A percentile compares a stretch with the other conserved stretches of the same genome.
Conservation (phyloP, 2,888 invertebrate genomes). For the Falcaria lacertinaria region DNA sequence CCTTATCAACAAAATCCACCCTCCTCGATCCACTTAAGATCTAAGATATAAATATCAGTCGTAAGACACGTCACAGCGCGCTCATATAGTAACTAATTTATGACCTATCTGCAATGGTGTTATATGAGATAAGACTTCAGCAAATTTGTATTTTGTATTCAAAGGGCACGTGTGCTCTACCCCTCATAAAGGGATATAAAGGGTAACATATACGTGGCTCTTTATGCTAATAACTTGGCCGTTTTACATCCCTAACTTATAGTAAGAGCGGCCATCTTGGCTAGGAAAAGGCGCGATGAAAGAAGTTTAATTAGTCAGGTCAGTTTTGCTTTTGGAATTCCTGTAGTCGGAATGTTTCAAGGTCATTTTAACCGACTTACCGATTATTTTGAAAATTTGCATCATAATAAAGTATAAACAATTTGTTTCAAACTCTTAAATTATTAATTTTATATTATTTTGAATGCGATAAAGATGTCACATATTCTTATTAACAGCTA, state of each 20-base stretch:
- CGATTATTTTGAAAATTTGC: too few species aligned
- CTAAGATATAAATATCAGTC: background rate
- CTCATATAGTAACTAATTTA: background rate
- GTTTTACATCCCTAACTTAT: background rate
- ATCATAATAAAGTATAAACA: too few species aligned
- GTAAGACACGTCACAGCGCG: background rate
- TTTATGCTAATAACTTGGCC: slow-evolving; percentile 2
- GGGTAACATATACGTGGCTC: background rate
- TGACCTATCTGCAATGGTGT: slow-evolving; percentile 1
- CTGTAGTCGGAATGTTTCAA: too few species aligned
- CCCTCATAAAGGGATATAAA: background rate
- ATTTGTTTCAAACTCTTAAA: too few species aligned
- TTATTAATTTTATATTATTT: too few species aligned
- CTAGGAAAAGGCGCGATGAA: too few species aligned
- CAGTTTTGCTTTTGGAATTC: too few species aligned
- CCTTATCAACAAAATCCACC: background rate
- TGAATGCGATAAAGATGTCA: too few species aligned
- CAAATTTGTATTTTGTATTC: slow-evolving; percentile 1
- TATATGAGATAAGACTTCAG: slow-evolving; percentile 1
- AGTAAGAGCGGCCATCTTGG: background rate
- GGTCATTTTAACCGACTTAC: too few species aligned
- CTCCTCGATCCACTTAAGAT: background rate
- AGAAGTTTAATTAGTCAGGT: too few species aligned
- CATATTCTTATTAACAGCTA: too few species aligned
- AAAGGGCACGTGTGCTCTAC: background rate